phyloP scores from a whole-genome alignment of 2,888 invertebrate species.

The Beris morrisii region DNA sequence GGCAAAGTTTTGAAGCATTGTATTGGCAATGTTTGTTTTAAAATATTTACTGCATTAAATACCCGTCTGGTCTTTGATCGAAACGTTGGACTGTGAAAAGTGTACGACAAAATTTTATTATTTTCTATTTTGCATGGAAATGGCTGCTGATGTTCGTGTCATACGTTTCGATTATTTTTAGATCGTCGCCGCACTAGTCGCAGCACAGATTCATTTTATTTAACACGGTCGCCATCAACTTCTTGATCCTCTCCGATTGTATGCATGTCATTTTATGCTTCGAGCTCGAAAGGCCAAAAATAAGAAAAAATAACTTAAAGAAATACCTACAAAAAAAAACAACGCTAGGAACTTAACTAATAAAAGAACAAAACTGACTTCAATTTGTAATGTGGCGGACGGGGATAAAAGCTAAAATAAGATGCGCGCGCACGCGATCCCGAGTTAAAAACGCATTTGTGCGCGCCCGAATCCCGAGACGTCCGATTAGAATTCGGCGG shows the following conservation, averaged over 20 bases:
- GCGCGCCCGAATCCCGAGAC: neutral
- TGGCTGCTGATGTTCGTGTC: no score
- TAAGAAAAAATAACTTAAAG: neutral
- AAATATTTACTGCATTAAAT: no score
- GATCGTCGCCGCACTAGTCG: no score
- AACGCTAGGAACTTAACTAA: slow-evolving; percentile 21
- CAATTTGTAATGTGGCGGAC: neutral
- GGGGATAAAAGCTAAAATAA: slow-evolving; percentile 35
- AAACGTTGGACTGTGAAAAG: no score
- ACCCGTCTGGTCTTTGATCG: no score
- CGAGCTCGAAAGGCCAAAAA: slow-evolving; percentile 5
- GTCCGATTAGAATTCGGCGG: slow-evolving; percentile 30
- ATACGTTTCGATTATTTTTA: no score
- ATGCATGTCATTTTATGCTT: slow-evolving; percentile 12
- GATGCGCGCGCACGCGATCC: slow-evolving; percentile 34
- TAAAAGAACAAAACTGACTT: no score
- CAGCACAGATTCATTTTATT: no score
- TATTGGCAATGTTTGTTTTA: no score
- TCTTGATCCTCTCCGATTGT: slow-evolving; percentile 14
- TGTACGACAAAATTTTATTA: no score
- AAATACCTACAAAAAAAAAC: slow-evolving; percentile 19
- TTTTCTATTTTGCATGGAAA: no score
- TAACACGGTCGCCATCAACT: neutral
- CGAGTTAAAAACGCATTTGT: neutral
- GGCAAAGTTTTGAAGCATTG: no score